These are phyloP conservation scores for Gasterosteus nipponicus DNA, from an alignment of 2,113 vertebrate genomes.

Conservation along the genomic window DNA sequence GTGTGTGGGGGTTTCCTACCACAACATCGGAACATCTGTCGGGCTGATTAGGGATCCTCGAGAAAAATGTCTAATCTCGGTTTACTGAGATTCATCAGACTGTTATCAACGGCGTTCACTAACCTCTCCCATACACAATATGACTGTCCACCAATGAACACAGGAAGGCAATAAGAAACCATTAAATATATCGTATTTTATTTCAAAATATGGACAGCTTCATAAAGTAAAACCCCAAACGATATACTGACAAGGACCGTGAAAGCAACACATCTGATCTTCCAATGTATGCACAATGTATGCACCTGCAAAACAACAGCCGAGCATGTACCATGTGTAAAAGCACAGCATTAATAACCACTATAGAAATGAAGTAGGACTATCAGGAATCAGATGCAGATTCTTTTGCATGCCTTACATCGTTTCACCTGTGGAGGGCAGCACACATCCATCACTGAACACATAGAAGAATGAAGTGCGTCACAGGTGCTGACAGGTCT, in stretches of 20 bases:
- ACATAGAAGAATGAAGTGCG: background rate
- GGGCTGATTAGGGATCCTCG: too few species aligned
- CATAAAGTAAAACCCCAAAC: background rate
- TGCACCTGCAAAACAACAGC: background rate
- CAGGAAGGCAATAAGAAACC: background rate
- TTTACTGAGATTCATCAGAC: too few species aligned
- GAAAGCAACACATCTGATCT: background rate
- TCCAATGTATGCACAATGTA: too few species aligned
- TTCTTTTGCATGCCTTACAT: slow-evolving; percentile 15
- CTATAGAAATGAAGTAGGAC: background rate
- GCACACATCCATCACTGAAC: slow-evolving; percentile 16
- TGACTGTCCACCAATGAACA: background rate
- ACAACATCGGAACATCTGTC: too few species aligned
- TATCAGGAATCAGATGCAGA: slow-evolving; percentile 2
- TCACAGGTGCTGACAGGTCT: background rate
- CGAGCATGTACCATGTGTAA: background rate
- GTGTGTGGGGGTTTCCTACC: too few species aligned
- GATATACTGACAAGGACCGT: background rate
- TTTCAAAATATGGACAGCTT: background rate
- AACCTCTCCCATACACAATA: background rate
- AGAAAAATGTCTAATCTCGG: too few species aligned
- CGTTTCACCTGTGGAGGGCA: slow-evolving; percentile 47
- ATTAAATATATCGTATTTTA: slow-evolving; percentile 1
- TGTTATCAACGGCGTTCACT: too few species aligned
- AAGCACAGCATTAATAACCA: background rate